Evolutionary conservation across 2,888 invertebrate species (phyloP).

Genomic region (Drosophila paucipuncta): DNA sequence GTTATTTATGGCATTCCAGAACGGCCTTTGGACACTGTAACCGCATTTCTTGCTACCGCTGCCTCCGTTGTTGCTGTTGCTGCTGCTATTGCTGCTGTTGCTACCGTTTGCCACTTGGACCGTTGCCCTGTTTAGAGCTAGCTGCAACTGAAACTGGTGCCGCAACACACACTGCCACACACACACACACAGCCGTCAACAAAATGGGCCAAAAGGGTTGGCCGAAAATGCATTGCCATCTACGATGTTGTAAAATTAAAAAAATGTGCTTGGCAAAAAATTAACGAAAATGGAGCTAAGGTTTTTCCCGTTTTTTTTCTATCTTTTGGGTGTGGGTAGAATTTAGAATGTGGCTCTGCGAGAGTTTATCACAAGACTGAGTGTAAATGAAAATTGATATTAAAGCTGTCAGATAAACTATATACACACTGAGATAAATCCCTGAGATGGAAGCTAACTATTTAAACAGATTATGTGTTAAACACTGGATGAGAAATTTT

Average conservation of each 20-base stretch:
- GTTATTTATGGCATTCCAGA: slow-evolving; percentile 81
- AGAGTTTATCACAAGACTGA: slow-evolving; percentile 55
- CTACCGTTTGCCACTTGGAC: slow-evolving; percentile 58
- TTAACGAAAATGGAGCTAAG: slow-evolving; percentile 68
- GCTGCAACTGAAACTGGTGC: slow-evolving; percentile 32
- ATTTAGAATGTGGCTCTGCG: slow-evolving; percentile 12
- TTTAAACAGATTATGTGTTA: background rate
- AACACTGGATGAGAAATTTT: background rate
- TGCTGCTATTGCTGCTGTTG: slow-evolving; percentile 12
- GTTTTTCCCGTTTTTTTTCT: slow-evolving; percentile 34
- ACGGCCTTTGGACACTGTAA: slow-evolving; percentile 82
- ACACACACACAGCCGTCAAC: slow-evolving; percentile 14
- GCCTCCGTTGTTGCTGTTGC: slow-evolving; percentile 6
- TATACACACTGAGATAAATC: background rate
- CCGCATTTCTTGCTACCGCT: slow-evolving; percentile 76
- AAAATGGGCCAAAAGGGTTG: slow-evolving; percentile 47
- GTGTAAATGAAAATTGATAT: slow-evolving; percentile 55
- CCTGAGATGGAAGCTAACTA: background rate
- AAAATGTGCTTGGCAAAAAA: slow-evolving; percentile 64
- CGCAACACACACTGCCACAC: slow-evolving; percentile 15
- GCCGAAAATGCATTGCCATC: slow-evolving; percentile 57
- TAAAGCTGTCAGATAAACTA: slow-evolving; percentile 44
- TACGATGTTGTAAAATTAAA: slow-evolving; percentile 67
- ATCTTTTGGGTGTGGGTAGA: background rate
- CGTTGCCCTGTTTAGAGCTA: slow-evolving; percentile 73